phyloP scores from a whole-genome alignment of 2,797 vertebrate genomes.

The Phalloptychus januarius region DNA sequence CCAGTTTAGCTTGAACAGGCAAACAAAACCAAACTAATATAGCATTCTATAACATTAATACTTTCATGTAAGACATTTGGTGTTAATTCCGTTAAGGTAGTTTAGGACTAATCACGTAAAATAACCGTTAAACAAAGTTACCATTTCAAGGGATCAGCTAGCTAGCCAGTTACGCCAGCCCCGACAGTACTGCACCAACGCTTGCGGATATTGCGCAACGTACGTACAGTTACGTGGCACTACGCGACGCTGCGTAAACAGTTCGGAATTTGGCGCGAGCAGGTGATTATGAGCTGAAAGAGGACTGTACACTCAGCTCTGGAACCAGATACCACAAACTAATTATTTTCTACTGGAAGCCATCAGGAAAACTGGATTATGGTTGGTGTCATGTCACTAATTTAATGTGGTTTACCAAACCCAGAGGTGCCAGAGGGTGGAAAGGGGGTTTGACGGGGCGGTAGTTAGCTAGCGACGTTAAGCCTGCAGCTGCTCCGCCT shows the following conservation, averaged over 20 bases:
- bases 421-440: slow-evolving; percentile 4
- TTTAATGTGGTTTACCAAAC: not conserved
- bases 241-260: slow-evolving; percentile 39
- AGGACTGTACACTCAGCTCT: not conserved
- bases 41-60: not conserved
- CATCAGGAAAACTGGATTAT: not conserved
- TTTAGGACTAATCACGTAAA: not conserved
- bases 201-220: slow-evolving; percentile 59
- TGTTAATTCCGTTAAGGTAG: not conserved
- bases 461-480: slow-evolving; percentile 11
- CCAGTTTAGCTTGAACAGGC: slow-evolving; percentile 48
- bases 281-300: slow-evolving; percentile 1
- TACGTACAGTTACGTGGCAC: not conserved
- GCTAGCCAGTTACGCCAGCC: slow-evolving; percentile 72
- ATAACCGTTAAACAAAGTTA: slow-evolving; percentile 45
- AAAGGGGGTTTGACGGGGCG: not conserved
- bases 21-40: slow-evolving; percentile 42
- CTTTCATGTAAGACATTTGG: fast-evolving
- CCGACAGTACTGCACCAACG: slow-evolving; percentile 64
- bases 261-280: slow-evolving; percentile 76
- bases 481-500: slow-evolving; percentile 22
- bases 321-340: not conserved
- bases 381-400: slow-evolving; percentile 9
- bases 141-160: slow-evolving; percentile 76
- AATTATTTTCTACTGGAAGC: not conserved